phyloP scores from a whole-genome alignment of 2,113 vertebrate species.

The Tupaia tana region DNA sequence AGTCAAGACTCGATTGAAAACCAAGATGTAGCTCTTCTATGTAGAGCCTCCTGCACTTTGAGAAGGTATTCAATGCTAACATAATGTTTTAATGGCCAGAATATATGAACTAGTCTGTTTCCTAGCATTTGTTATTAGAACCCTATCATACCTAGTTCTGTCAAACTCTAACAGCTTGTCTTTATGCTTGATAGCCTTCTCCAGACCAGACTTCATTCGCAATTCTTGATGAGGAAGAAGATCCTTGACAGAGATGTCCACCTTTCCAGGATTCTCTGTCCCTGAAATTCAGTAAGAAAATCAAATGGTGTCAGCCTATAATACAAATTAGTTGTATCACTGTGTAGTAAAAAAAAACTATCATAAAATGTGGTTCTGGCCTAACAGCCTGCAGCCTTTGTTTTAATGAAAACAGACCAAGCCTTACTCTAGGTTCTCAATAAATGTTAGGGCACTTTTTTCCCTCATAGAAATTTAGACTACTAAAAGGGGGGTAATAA shows the following conservation, averaged over 20 bases:
- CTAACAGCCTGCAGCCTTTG: background rate
- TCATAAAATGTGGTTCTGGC: background rate
- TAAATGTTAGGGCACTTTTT: background rate
- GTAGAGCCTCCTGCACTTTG: background rate
- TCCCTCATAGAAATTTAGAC: background rate
- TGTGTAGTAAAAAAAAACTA: constrained; percentile 41
- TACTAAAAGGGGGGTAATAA: background rate
- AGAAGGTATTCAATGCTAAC: constrained; percentile 22
- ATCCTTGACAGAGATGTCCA: constrained; percentile 86
- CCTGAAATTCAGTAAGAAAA: constrained; percentile 79
- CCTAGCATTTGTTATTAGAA: constrained; percentile 32
- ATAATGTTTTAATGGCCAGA: constrained; percentile 25
- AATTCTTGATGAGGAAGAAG: constrained; percentile 91
- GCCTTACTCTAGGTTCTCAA: background rate
- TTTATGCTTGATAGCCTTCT: constrained; percentile 96
- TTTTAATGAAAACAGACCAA: constrained; percentile 17
- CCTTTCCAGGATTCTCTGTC: constrained; percentile 84
- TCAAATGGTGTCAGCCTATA: constrained; percentile 2
- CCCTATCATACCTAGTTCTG: constrained; percentile 91
- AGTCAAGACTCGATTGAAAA: constrained; percentile 52
- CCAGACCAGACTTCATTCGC: constrained; percentile 91
- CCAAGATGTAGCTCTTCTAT: background rate
- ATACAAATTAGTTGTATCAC: constrained; percentile 4
- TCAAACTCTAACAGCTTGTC: constrained; percentile 97
- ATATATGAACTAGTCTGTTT: background rate